A percentile compares a stretch with the other conserved stretches of the same genome.
Conservation (phyloP, 2,888 invertebrate species). For the Temnothorax ravouxi region DNA sequence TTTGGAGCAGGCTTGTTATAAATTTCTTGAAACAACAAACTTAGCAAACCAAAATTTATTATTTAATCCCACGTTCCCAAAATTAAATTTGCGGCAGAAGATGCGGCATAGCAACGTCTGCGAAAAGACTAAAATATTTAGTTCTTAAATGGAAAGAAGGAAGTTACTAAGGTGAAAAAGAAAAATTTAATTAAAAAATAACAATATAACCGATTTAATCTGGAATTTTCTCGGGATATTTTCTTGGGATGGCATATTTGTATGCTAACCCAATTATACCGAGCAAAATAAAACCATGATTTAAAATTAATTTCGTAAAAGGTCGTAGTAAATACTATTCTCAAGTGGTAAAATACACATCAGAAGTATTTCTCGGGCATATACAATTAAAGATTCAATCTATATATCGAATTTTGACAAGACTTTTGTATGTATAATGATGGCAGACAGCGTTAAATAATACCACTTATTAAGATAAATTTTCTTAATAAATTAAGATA, state of each 20-base stretch:
- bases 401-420: not conserved
- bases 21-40: not conserved
- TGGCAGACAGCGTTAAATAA: not conserved
- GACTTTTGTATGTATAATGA: too few species aligned
- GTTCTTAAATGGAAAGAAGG: slow-evolving; percentile 35
- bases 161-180: slow-evolving; percentile 13
- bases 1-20: not conserved
- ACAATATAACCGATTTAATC: slow-evolving; percentile 52
- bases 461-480: not conserved
- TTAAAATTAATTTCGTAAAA: slow-evolving; percentile 65
- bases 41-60: slow-evolving; percentile 1
- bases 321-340: slow-evolving; percentile 30
- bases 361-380: not conserved
- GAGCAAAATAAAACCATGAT: slow-evolving; percentile 35
- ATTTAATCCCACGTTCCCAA: not conserved
- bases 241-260: slow-evolving; percentile 23
- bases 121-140: slow-evolving; percentile 20
- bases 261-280: slow-evolving; percentile 57
- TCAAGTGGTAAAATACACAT: not conserved
- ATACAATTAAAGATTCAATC: slow-evolving; percentile 27
- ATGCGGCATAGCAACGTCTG: not conserved
- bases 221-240: slow-evolving; percentile 44
- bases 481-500: not conserved
- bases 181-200: slow-evolving; percentile 61
- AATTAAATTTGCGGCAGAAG: slow-evolving; percentile 18